Evolutionary conservation across 1,140 invertebrate species (phyloP), one percentile per base, ranked within the genome.

Genomic region (Nephotettix cincticeps): DNA sequence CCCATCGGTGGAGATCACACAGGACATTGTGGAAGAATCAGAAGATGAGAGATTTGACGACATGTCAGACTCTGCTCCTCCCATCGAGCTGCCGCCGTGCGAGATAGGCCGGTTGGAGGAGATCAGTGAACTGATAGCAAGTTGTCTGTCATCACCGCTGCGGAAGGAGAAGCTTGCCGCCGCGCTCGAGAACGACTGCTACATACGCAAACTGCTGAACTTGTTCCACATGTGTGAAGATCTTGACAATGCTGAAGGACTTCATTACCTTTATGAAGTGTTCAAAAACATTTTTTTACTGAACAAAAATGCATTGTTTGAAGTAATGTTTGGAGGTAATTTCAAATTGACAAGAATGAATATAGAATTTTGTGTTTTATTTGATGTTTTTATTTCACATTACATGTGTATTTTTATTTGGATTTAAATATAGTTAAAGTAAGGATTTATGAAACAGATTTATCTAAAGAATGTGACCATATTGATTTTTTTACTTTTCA

Each of bases 261-360:
- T 99, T 56, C 96, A 98, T 84, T 93, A 97, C 83, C 84, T 99
- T 2, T 99, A 97, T 80, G 95, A 99, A 80, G 99, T 99, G 80
- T 97, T 99, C 79, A 98, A 98, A 84, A 99, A 96, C 85, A 95
- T 99, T 81, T 99, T 99, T 84, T 87, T 99, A 79, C 87, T 99
- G 40, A 99, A 99, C 81, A 98, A 97, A 81, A 99, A 97, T 81
- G 91, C 93, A 43, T 83, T 99, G 9, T 97, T 99, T 82, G 97
- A 99, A 81, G 94, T 98, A 73, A 96, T 99, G 92, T 98, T 99
- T 85, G 90, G 88, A 75, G 81, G 80, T 84, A 76, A 72, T 76
- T 14, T n/a, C n/a, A n/a, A n/a, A n/a, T n/a, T n/a, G n/a, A n/a
- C n/a, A n/a, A n/a, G n/a, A n/a, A n/a, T n/a, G n/a, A n/a, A n/a